Conservation (phyloP, 35 echinoderm and acorn worm species). For the Holothuria glaberrima region DNA sequence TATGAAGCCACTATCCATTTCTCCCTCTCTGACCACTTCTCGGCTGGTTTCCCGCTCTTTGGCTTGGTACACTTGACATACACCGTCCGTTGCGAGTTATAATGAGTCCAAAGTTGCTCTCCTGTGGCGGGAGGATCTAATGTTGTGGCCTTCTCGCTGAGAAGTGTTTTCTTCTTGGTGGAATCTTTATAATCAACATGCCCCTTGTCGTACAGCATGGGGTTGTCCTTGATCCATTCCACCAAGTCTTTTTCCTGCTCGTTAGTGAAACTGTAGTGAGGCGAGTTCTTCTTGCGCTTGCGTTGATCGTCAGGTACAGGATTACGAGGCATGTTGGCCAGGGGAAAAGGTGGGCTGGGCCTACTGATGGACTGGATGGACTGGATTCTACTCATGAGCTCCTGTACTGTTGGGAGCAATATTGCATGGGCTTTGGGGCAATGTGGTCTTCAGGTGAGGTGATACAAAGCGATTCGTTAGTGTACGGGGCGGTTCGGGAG, state of each 20-base stretch:
- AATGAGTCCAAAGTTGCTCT: too few species aligned
- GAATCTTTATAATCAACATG: neutral
- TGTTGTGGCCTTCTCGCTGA: too few species aligned
- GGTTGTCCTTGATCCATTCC: constrained; percentile 6
- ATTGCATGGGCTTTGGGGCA: constrained; percentile 16
- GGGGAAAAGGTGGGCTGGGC: neutral
- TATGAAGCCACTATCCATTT: too few species aligned
- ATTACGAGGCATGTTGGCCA: constrained; percentile 15
- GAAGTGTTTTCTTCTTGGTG: too few species aligned
- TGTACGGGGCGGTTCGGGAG: neutral
- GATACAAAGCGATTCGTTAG: constrained; percentile 17
- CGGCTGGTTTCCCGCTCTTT: too few species aligned
- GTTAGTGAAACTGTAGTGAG: neutral
- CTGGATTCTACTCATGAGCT: neutral
- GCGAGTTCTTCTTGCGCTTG: constrained; percentile 16
- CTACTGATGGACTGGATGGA: constrained; percentile 16
- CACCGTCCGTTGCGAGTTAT: too few species aligned
- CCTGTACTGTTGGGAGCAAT: neutral
- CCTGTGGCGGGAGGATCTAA: too few species aligned
- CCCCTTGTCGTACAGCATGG: constrained; percentile 7
- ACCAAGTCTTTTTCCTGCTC: constrained; percentile 17
- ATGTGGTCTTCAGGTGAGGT: neutral
- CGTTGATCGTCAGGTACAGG: neutral
- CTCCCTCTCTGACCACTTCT: too few species aligned
- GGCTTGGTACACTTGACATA: too few species aligned